These are phyloP conservation scores for Lamellibrachia luymesi DNA, from an alignment of 1,140 invertebrate species.

Conservation along the genomic window DNA sequence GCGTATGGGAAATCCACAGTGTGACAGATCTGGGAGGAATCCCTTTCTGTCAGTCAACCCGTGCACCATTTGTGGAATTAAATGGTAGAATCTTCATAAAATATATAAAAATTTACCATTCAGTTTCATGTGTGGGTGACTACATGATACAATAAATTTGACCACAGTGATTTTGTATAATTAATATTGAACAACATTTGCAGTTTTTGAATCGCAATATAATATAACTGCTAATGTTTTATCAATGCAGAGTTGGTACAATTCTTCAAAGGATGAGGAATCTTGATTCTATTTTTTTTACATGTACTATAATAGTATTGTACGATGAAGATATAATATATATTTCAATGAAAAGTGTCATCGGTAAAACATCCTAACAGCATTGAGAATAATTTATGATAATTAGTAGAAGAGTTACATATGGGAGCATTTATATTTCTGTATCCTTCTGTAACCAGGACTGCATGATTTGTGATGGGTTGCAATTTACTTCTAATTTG, in stretches of 20 bases:
- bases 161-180: neutral
- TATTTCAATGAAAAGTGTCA: neutral
- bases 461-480: neutral
- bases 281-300: neutral
- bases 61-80: no score
- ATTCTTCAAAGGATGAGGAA: conserved; percentile 1
- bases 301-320: neutral
- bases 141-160: neutral
- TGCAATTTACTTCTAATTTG: neutral
- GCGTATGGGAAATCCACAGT: no score
- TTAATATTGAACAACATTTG: neutral
- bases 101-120: neutral
- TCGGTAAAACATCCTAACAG: neutral
- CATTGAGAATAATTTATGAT: neutral
- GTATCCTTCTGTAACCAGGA: neutral
- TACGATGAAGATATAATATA: neutral
- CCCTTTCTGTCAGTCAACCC: no score
- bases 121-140: neutral
- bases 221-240: neutral
- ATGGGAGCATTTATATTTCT: neutral
- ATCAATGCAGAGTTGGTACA: neutral
- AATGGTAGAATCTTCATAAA: no score
- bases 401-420: neutral
- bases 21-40: no score
- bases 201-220: neutral